A percentile compares a stretch with the other conserved stretches of the same genome.
These are phyloP conservation scores for Peromyscus nudipes DNA, from an alignment of 2,797 vertebrate species.

Conservation along the genomic window DNA sequence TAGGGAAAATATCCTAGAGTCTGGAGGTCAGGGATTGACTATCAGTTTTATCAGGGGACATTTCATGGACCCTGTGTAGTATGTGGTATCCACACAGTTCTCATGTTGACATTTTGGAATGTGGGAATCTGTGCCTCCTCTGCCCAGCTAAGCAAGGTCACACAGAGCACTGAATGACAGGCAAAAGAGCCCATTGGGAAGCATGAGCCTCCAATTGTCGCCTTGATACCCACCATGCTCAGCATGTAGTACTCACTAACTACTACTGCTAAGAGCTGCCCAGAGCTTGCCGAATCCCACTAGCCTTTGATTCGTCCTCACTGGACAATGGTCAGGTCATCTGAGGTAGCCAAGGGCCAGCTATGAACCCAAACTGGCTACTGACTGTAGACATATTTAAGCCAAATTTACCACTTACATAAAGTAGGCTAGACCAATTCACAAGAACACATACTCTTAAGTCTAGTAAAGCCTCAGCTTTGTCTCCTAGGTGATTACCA, in stretches of 20 bases:
- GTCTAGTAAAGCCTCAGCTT: neutral
- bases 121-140: neutral
- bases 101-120: neutral
- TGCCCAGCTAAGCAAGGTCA: neutral
- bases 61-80: neutral
- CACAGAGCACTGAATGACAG: neutral
- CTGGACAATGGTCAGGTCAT: neutral
- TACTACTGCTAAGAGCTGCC: rapidly evolving
- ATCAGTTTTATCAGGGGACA: rapidly evolving
- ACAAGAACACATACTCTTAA: rapidly evolving
- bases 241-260: neutral
- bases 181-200: neutral
- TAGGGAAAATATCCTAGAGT: neutral
- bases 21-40: neutral
- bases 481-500: neutral
- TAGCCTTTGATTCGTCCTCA: neutral
- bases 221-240: rapidly evolving
- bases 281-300: rapidly evolving
- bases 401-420: neutral
- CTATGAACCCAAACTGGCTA: neutral
- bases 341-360: neutral
- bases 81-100: neutral
- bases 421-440: neutral
- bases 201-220: rapidly evolving
- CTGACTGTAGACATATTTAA: neutral